phyloP scores from a whole-genome alignment of 2,888 invertebrate genomes.

The Melitaea athalia region DNA sequence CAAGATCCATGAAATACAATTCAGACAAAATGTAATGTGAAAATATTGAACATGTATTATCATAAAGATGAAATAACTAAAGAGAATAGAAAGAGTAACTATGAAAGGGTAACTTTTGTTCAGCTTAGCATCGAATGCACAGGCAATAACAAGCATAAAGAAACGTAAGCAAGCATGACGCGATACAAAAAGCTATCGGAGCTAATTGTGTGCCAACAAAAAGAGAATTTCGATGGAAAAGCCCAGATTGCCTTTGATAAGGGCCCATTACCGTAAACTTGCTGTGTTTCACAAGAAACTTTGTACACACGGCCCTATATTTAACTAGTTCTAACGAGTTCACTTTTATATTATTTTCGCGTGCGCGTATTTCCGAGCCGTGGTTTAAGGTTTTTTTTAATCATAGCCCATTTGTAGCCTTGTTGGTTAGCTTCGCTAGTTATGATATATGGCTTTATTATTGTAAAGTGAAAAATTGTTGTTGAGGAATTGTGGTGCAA shows the following conservation, averaged over 20 bases:
- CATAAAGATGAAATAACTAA: neutral
- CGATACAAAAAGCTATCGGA: conserved; percentile 74
- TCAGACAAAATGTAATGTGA: too few species aligned
- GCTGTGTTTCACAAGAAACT: conserved; percentile 62
- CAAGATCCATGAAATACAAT: too few species aligned
- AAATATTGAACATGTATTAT: too few species aligned
- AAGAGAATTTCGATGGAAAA: conserved; percentile 71
- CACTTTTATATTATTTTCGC: conserved; percentile 63
- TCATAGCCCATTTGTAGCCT: conserved; percentile 10
- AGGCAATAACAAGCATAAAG: conserved; percentile 8
- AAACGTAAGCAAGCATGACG: conserved; percentile 62
- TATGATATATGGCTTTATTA: conserved; percentile 1
- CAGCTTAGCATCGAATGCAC: conserved; percentile 6
- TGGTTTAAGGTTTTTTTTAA: conserved; percentile 16
- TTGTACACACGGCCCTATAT: conserved; percentile 62
- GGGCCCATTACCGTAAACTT: conserved; percentile 70
- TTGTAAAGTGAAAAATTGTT: conserved; percentile 4
- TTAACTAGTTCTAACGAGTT: conserved; percentile 56
- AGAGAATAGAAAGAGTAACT: neutral
- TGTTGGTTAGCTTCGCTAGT: conserved; percentile 15
- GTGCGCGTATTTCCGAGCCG: conserved; percentile 53
- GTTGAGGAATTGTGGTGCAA: neutral
- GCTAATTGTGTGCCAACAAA: conserved; percentile 76
- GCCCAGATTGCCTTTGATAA: conserved; percentile 68
- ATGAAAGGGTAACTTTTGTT: neutral